Evolutionary conservation across 1,140 invertebrate species (phyloP).

Genomic region (Tribolium castaneum): DNA sequence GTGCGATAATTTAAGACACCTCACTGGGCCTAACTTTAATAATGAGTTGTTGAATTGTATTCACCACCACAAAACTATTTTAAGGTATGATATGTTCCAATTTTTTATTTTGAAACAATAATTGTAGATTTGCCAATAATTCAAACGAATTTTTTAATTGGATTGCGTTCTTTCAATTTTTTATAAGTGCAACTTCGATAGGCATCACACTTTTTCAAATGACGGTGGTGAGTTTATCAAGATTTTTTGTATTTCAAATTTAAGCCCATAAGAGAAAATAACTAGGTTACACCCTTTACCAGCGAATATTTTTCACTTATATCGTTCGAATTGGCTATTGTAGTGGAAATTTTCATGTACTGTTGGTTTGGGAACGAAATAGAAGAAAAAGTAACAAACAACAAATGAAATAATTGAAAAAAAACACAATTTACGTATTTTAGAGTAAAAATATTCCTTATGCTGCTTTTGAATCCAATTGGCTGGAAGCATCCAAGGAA

Average conservation of each 20-base stretch:
- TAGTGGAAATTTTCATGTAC: not conserved
- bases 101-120: not conserved
- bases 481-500: not conserved
- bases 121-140: not conserved
- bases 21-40: not conserved
- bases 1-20: not conserved
- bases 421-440: not conserved
- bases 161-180: not conserved
- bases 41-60: not conserved
- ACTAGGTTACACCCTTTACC: not conserved
- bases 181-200: not conserved
- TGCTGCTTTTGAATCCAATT: not conserved
- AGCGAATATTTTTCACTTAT: not conserved
- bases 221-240: not conserved
- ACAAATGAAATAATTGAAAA: not conserved
- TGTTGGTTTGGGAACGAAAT: not conserved
- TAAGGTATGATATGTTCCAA: not conserved
- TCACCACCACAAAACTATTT: not conserved
- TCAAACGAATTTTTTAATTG: not conserved
- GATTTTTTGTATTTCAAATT: not conserved
- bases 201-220: not conserved
- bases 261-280: not conserved
- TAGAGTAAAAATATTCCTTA: not conserved
- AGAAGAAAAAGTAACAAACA: not conserved
- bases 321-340: not conserved